A percentile compares a stretch with the other conserved stretches of the same genome.
phyloP scores from a whole-genome alignment of 1,140 invertebrate species.

The Wiebesia pumilae region DNA sequence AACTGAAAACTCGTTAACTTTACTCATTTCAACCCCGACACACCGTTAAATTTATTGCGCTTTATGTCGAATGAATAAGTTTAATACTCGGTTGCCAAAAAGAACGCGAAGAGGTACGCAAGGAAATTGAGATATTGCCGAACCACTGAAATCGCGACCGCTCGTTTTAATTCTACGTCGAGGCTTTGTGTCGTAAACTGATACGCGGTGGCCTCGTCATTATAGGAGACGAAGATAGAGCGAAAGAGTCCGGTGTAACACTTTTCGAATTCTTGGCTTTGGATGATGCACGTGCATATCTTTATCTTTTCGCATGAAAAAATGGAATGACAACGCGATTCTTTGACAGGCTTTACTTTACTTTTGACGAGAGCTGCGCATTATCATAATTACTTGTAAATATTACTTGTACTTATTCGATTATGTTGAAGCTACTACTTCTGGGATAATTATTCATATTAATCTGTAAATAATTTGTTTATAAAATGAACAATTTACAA shows the following conservation, averaged over 20 bases:
- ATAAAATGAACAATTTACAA: too few species aligned
- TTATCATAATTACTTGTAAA: background rate
- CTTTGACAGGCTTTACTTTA: background rate
- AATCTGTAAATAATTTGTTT: too few species aligned
- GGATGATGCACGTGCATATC: background rate
- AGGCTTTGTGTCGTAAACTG: background rate
- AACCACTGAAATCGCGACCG: background rate
- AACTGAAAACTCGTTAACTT: background rate
- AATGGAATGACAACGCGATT: background rate
- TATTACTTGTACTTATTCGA: too few species aligned
- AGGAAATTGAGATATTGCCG: background rate
- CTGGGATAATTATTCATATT: too few species aligned
- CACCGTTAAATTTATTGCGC: background rate
- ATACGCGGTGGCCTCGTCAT: background rate
- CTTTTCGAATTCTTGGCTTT: background rate
- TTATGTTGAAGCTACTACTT: too few species aligned
- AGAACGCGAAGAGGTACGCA: background rate
- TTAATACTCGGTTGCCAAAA: background rate
- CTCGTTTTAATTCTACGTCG: background rate
- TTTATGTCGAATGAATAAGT: background rate
- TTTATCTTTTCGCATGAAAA: background rate
- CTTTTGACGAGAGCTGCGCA: background rate
- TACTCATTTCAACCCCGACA: background rate
- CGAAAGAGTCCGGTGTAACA: background rate
- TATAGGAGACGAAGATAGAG: background rate